Percentiles rank a stretch among this genome's conserved stretches.
Conservation (phyloP, 2,888 invertebrate species). For the Agrochola macilenta region DNA sequence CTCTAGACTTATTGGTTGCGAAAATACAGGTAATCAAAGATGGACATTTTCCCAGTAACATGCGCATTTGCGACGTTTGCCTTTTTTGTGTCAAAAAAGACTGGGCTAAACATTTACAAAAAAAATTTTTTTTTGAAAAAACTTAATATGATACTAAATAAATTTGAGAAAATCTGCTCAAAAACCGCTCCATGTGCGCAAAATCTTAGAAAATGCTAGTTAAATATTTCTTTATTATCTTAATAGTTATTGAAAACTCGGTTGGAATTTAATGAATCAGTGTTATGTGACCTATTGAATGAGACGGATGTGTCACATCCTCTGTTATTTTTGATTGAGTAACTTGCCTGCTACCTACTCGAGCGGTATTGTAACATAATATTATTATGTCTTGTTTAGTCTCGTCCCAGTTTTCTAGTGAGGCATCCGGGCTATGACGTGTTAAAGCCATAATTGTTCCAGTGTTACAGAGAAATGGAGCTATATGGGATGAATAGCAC, state of each 20-base stretch:
- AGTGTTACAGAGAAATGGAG: too few relatives aligned
- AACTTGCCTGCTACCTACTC: neutral
- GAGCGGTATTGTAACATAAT: neutral
- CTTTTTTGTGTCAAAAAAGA: too few relatives aligned
- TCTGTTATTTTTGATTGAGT: slow-evolving; percentile 3
- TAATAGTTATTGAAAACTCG: neutral
- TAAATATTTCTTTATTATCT: neutral
- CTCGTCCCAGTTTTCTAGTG: neutral
- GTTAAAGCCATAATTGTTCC: too few relatives aligned
- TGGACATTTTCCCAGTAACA: too few relatives aligned
- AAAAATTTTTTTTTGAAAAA: neutral
- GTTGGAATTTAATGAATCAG: neutral
- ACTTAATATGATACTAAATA: too few relatives aligned
- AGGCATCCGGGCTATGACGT: too few relatives aligned
- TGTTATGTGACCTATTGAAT: neutral
- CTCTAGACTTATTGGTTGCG: too few relatives aligned
- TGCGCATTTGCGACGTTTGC: too few relatives aligned
- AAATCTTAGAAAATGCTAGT: neutral
- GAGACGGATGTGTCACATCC: neutral
- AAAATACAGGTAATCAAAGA: too few relatives aligned
- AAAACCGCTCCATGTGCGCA: slow-evolving; percentile 7
- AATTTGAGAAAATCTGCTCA: neutral
- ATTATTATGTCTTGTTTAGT: neutral
- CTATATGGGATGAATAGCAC: too few relatives aligned
- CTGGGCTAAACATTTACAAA: neutral